Conservation (phyloP, 2,888 invertebrate species). For the Eupeodes luniger region DNA sequence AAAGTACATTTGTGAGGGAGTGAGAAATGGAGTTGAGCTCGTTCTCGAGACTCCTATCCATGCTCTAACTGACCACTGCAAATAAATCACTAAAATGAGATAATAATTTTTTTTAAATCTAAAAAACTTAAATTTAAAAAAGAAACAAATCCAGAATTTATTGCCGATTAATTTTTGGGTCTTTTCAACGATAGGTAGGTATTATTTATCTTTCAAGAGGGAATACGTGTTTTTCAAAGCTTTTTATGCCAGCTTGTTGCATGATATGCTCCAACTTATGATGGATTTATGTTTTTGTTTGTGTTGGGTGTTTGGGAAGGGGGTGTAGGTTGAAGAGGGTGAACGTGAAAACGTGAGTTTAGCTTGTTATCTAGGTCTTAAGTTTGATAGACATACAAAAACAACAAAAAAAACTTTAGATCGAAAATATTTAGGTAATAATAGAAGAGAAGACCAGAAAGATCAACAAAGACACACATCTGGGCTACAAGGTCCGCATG, state of each 20-base stretch:
- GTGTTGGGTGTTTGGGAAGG: background rate
- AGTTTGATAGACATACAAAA: background rate
- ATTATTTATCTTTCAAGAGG: conserved; percentile 47
- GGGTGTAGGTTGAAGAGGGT: too few relatives aligned
- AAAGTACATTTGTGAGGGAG: background rate
- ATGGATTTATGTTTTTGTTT: conserved; percentile 11
- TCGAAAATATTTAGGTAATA: conserved; percentile 7
- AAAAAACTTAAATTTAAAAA: background rate
- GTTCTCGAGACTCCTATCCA: background rate
- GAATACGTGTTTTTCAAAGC: conserved; percentile 37
- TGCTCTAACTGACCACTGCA: conserved; percentile 32
- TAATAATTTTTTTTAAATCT: conserved; percentile 53
- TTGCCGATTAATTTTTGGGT: conserved; percentile 55
- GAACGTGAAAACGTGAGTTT: conserved; percentile 17
- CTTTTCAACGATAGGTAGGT: conserved; percentile 31
- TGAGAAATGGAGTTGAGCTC: background rate
- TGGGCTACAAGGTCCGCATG: conserved; percentile 4
- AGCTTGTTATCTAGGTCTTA: conserved; percentile 17
- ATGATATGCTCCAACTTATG: conserved; percentile 14
- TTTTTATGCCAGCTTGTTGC: conserved; percentile 24
- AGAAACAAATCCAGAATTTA: conserved; percentile 46
- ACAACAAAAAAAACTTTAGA: background rate
- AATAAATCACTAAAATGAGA: conserved; percentile 67
- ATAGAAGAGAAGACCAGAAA: conserved; percentile 15
- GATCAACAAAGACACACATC: conserved; percentile 35